Conservation (phyloP, 2,113 vertebrate species). For the Oenanthe oenanthe region DNA sequence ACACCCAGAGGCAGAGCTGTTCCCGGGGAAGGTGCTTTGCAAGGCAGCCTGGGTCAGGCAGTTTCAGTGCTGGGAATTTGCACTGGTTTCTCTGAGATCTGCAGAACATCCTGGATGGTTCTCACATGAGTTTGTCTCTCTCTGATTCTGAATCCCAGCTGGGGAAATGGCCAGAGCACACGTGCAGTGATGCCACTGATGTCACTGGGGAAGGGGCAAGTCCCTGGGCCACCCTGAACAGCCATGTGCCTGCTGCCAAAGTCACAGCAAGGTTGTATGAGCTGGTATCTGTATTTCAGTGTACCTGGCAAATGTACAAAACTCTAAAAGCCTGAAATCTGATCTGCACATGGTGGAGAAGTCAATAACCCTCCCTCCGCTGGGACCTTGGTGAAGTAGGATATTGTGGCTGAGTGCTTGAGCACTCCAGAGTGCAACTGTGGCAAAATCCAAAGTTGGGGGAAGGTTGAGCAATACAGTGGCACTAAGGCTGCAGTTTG, state of each 20-base stretch:
- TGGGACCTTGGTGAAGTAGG: neutral
- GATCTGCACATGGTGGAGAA: slow-evolving; percentile 38
- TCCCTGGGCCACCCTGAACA: neutral
- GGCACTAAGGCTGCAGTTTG: neutral
- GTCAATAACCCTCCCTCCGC: slow-evolving; percentile 38
- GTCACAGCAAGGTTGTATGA: slow-evolving; percentile 57
- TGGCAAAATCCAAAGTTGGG: slow-evolving; percentile 4
- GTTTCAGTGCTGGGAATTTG: neutral
- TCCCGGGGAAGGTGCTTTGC: neutral
- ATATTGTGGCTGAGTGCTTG: neutral
- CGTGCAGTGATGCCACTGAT: neutral
- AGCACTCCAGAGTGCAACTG: neutral
- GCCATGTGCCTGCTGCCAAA: neutral
- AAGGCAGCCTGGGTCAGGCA: neutral
- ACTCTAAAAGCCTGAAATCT: slow-evolving; percentile 64
- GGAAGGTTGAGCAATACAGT: neutral
- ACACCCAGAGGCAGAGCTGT: neutral
- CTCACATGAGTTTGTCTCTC: neutral
- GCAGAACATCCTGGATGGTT: neutral
- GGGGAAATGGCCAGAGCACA: neutral
- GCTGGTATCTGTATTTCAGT: slow-evolving; percentile 39
- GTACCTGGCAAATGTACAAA: slow-evolving; percentile 58
- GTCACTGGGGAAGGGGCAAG: neutral
- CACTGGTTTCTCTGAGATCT: neutral
- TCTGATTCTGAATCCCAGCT: neutral